Percentiles rank a stretch among this genome's conserved stretches.
Evolutionary conservation across 2,888 invertebrate genomes (phyloP).

Genomic region (Schrankia costaestrigalis): DNA sequence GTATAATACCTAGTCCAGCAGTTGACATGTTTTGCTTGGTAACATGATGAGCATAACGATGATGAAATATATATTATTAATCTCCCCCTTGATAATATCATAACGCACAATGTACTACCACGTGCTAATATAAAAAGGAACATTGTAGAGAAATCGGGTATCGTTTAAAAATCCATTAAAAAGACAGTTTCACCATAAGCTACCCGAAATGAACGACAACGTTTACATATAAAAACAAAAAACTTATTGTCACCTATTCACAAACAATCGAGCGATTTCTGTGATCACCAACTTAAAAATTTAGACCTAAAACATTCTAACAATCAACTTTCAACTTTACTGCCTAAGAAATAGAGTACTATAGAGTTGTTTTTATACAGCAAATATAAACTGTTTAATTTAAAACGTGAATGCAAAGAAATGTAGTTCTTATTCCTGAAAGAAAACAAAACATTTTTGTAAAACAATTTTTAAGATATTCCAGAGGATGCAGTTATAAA

Average conservation of each 20-base stretch:
- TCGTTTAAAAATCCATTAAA: constrained; percentile 67
- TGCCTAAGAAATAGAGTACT: constrained; percentile 10
- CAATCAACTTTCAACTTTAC: too few species aligned
- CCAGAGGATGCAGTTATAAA: constrained; percentile 17
- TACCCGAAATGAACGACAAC: constrained; percentile 65
- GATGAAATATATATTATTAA: too few species aligned
- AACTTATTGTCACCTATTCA: constrained; percentile 75
- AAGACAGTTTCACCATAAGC: constrained; percentile 67
- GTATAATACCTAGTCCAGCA: too few species aligned
- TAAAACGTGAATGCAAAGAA: constrained; percentile 27
- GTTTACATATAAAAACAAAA: constrained; percentile 56
- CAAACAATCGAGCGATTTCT: constrained; percentile 69
- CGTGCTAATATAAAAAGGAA: constrained; percentile 29
- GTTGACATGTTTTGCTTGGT: too few species aligned
- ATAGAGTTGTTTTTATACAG: constrained; percentile 1
- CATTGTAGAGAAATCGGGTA: constrained; percentile 49
- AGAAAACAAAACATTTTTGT: constrained; percentile 44
- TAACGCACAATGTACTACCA: constrained; percentile 3
- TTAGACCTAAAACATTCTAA: too few species aligned
- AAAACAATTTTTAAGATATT: constrained; percentile 37
- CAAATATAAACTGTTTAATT: constrained; percentile 16
- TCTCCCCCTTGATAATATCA: too few species aligned
- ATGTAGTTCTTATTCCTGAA: constrained; percentile 45
- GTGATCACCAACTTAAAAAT: constrained; percentile 45
- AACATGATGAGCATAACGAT: too few species aligned